phyloP scores from a whole-genome alignment of 2,888 invertebrate species.

The Phasia obesa region DNA sequence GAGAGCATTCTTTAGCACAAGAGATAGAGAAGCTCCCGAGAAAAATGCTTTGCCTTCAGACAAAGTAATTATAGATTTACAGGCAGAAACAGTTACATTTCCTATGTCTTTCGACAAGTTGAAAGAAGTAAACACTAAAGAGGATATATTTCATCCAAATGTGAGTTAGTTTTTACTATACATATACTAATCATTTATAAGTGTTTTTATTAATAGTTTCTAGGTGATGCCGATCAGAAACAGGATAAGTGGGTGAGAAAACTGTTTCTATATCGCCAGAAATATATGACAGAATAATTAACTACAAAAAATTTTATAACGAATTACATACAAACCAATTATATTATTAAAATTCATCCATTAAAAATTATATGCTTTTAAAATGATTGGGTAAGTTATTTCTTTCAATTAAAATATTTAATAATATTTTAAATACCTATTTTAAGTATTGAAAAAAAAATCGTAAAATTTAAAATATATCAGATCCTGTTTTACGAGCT shows the following conservation, averaged over 20 bases:
- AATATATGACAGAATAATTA: slow-evolving; percentile 78
- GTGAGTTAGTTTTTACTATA: slow-evolving; percentile 85
- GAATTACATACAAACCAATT: background rate
- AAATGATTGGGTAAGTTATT: slow-evolving; percentile 3
- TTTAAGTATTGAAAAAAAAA: too few relatives aligned
- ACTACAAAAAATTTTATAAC: background rate
- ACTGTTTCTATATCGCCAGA: slow-evolving; percentile 86
- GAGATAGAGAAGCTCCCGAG: slow-evolving; percentile 85
- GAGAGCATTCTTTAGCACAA: slow-evolving; percentile 84
- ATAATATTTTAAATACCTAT: slow-evolving; percentile 72
- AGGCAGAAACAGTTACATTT: slow-evolving; percentile 87
- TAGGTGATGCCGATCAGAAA: slow-evolving; percentile 86
- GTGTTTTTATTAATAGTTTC: slow-evolving; percentile 84
- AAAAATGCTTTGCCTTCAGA: slow-evolving; percentile 76
- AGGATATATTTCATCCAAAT: slow-evolving; percentile 87
- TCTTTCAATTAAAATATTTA: background rate
- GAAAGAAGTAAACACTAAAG: slow-evolving; percentile 81
- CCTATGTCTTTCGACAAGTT: slow-evolving; percentile 79
- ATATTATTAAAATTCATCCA: background rate
- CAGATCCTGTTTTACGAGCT: slow-evolving; percentile 91
- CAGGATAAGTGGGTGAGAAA: slow-evolving; percentile 90
- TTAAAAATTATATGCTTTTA: background rate
- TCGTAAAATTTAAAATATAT: slow-evolving; percentile 85
- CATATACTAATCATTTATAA: too few relatives aligned
- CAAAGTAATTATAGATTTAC: slow-evolving; percentile 88